Percentiles rank a stretch among this genome's conserved stretches.
Conservation (phyloP, 2,888 invertebrate species). For the Cataglyphis rosenhaueri region DNA sequence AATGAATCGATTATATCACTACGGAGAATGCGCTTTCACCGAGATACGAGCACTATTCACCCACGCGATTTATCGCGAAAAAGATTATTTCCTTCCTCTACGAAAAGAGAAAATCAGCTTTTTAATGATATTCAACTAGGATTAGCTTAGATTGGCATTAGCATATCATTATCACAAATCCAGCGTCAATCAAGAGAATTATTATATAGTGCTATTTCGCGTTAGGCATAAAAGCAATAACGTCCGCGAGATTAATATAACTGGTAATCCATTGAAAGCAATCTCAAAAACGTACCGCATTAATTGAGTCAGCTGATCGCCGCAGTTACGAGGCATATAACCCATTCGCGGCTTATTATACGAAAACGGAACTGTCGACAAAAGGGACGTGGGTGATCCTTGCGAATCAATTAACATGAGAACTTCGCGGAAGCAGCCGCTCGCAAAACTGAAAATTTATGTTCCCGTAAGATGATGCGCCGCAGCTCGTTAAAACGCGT, state of each 20-base stretch:
- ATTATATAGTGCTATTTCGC: neutral
- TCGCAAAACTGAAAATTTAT: constrained; percentile 57
- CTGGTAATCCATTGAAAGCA: constrained; percentile 6
- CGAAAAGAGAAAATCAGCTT: constrained; percentile 46
- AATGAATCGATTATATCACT: constrained; percentile 64
- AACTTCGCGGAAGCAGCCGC: constrained; percentile 18
- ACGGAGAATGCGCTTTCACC: constrained; percentile 68
- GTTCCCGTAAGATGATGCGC: constrained; percentile 52
- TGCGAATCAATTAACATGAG: constrained; percentile 46
- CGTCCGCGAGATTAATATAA: neutral
- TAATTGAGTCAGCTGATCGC: constrained; percentile 43
- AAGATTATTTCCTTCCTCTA: constrained; percentile 28
- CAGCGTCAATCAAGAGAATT: constrained; percentile 51
- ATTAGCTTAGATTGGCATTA: constrained; percentile 52
- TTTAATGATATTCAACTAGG: constrained; percentile 45
- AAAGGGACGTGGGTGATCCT: constrained; percentile 44
- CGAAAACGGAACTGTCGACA: constrained; percentile 27
- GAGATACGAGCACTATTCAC: constrained; percentile 57
- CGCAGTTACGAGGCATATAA: neutral
- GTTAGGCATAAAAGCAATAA: neutral
- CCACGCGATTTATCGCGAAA: constrained; percentile 60
- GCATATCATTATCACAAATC: constrained; percentile 73
- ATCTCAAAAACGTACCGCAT: constrained; percentile 8
- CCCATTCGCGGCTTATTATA: constrained; percentile 33
- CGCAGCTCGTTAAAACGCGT: constrained; percentile 57